phyloP scores from a whole-genome alignment of 1,140 invertebrate species.

The Frieseomelitta varia region DNA sequence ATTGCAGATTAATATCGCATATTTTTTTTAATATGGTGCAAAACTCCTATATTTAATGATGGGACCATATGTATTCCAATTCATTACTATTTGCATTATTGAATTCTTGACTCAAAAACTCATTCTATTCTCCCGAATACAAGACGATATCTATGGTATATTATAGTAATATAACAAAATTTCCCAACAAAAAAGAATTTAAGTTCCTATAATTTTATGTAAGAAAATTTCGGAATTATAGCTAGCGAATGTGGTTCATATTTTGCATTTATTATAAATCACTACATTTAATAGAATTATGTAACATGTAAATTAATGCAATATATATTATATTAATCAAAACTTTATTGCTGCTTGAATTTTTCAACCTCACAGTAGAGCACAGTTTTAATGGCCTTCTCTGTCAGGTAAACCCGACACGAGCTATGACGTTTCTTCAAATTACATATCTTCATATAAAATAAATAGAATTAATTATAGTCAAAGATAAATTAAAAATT shows the following conservation, averaged over 20 bases:
- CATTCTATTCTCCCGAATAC: slow-evolving; percentile 51
- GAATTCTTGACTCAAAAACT: slow-evolving; percentile 2
- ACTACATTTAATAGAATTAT: slow-evolving; percentile 27
- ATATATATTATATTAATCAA: slow-evolving; percentile 54
- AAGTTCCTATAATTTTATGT: slow-evolving; percentile 47
- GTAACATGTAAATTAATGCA: slow-evolving; percentile 49
- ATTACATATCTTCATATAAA: slow-evolving; percentile 29
- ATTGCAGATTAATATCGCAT: slow-evolving; percentile 18
- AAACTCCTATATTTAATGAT: slow-evolving; percentile 56
- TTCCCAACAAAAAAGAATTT: slow-evolving; percentile 12
- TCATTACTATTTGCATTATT: not conserved
- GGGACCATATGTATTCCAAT: slow-evolving; percentile 58
- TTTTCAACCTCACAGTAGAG: slow-evolving; percentile 42
- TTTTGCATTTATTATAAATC: slow-evolving; percentile 47
- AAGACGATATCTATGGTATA: slow-evolving; percentile 32
- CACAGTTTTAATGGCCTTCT: slow-evolving; percentile 37
- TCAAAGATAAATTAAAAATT: slow-evolving; percentile 19
- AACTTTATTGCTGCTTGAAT: slow-evolving; percentile 41
- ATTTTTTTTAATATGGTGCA: slow-evolving; percentile 29
- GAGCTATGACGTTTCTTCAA: slow-evolving; percentile 35
- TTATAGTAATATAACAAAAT: slow-evolving; percentile 29
- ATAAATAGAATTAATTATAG: slow-evolving; percentile 29
- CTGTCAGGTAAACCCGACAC: slow-evolving; percentile 44
- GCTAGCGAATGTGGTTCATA: slow-evolving; percentile 31
- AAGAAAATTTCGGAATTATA: slow-evolving; percentile 32